Conservation (phyloP, 2,113 vertebrate genomes). For the Rousettus leschenaultii region DNA sequence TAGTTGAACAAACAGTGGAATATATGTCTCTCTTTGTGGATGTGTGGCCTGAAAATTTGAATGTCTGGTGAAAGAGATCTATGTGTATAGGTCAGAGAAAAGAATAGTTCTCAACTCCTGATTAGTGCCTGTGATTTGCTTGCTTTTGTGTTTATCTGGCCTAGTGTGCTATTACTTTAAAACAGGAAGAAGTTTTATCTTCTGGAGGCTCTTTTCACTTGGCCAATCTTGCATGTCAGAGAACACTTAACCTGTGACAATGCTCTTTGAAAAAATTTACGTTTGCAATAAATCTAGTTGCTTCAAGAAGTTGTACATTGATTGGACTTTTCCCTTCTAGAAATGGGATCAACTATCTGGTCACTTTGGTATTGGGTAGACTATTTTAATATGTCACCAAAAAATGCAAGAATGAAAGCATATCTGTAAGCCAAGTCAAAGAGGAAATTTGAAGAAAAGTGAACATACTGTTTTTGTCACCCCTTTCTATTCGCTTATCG, state of each 20-base stretch:
- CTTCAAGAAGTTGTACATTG: conserved; percentile 45
- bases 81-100: conserved; percentile 73
- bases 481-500: conserved; percentile 75
- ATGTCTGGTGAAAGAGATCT: conserved; percentile 75
- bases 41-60: conserved; percentile 73
- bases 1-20: conserved; percentile 75
- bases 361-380: conserved; percentile 63
- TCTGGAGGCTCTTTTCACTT: conserved; percentile 67
- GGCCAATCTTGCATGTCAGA: conserved; percentile 71
- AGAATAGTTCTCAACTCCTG: conserved; percentile 60
- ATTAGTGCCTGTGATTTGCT: conserved; percentile 75
- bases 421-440: conserved; percentile 14
- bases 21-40: conserved; percentile 74
- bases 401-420: conserved; percentile 60
- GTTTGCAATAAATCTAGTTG: conserved; percentile 51
- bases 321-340: conserved; percentile 71
- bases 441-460: conserved; percentile 38
- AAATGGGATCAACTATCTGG: conserved; percentile 18
- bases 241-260: conserved; percentile 64
- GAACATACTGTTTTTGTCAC: conserved; percentile 71
- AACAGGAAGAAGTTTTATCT: conserved; percentile 57
- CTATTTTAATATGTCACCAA: conserved; percentile 53
- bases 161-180: conserved; percentile 56
- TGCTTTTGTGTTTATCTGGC: conserved; percentile 69
- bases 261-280: conserved; percentile 72